Evolutionary conservation across 2,113 vertebrate species (phyloP), one percentile per base, ranked within the genome.

Genomic region (Danionella cerebrum): DNA sequence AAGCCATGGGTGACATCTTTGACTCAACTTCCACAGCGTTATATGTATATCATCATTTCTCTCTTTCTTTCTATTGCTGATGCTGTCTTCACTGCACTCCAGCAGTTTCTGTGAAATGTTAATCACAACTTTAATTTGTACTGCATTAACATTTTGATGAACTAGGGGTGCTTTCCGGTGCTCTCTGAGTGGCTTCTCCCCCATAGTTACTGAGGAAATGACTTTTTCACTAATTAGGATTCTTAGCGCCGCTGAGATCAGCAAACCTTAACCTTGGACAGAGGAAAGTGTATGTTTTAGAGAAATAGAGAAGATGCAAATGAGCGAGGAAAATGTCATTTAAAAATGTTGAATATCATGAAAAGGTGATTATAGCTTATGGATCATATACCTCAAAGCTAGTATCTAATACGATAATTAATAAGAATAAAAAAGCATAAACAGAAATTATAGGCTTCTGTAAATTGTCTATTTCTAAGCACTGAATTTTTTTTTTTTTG

Each of bases 91-190:
- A 91, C 88, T 92, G 91, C 91, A 90, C 90, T 92, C 89, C 91
- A 92, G 90, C 90, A 88, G 91, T 89, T 90, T 90, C 92, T 94
- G 90, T 92, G 92, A 94, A 93, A 93, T 94, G 92, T 93, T 94
- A 93, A 94, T 93, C 91, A 91, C 91, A 90, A 90, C 90, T 92
- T 92, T 94, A 94, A 94, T 94, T 94, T 93, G 91, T 92, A 90
- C 86, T 86, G 89, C 90, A 94, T 94, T 94, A 94, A 91, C 92
- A 94, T 94, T 93, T 94, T 94, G 91, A 94, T 94, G 90, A 94
- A 92, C 90, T 92, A 18, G 35, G 67, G 85, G 88, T 89, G 86
- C 89, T 90, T 87, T 84, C 89, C 88, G 88, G 82, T 83, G 69
- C 87, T 90, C 91, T 92, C 91, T 87, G 91, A 91, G 88, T 85